Base-by-base conservation (phyloP, 2,797 vertebrate species). In the Schizopygopsis malacanthus region DNA sequence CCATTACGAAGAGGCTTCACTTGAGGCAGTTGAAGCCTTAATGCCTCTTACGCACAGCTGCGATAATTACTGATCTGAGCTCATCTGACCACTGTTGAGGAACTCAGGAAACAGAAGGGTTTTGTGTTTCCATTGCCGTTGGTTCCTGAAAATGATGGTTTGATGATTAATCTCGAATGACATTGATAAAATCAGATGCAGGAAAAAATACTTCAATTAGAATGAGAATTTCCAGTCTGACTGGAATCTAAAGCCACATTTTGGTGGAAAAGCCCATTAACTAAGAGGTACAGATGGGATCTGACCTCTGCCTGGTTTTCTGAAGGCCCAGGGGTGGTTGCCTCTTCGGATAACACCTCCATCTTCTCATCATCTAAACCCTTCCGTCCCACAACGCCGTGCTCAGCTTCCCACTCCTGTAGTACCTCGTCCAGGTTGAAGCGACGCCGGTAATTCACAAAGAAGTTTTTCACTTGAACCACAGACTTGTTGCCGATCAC, bases 391-490 rank as follows among this genome's bases (percentile, higher is more conserved):
- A 96, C 96, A 90, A 96, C 94, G 0, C 97, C 97, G 0, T 99
- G 97, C 95, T 99, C 98, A 33, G 98, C 98, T 96, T 99, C 98
- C 98, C 98, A 99, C 95, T 99, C 98, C 95, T 98, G 98, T 92
- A 99, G 96, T 92, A 99, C 98, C 95, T 99, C 98, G 93, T 99
- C 98, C 96, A 99, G 96, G 96, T 99, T 99, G 95, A 99, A 99
- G 81, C 98, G 96, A 85, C 98, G 97, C 88, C 98, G 97, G 95
- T 99, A 99, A 96, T 99, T 99, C 92, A 99, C 98, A 89, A 99
- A 99, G 95, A 99, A 99, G 96, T 99, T 99, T 96, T 99, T 99
- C 93, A 99, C 98, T 96, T 99, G 98, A 86, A 97, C 97, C 92
- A 99, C 96, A 89, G 98, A 99, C 96, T 99, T 99, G 96, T 99